These are phyloP conservation scores for Whitmania pigra DNA, from an alignment of 1,140 invertebrate species.

Conservation along the genomic window DNA sequence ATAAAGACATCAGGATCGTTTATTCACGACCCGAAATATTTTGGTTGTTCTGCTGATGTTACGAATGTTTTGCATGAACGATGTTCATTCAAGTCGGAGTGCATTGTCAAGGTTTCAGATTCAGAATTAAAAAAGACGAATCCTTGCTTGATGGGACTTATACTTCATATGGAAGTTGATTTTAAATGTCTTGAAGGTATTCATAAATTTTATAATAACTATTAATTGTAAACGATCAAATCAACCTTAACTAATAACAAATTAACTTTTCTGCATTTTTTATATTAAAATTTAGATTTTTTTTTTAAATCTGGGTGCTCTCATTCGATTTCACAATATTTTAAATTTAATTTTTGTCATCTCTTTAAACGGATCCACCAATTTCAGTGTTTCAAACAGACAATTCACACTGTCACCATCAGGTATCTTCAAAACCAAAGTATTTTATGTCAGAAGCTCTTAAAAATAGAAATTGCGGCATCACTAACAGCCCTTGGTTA, in stretches of 20 bases:
- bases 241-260: no score
- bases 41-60: slow-evolving; percentile 20
- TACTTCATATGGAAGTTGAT: neutral
- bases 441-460: no score
- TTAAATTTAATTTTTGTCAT: no score
- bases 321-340: no score
- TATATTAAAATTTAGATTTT: no score
- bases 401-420: no score
- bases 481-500: neutral
- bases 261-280: no score
- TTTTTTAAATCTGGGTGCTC: no score
- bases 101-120: neutral
- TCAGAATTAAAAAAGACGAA: neutral
- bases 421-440: no score
- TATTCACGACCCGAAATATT: slow-evolving; percentile 5
- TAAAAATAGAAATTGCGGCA: neutral
- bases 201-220: neutral
- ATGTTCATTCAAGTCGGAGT: neutral
- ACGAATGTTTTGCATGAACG: neutral
- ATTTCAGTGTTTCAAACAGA: no score
- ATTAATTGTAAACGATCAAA: no score
- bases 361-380: no score
- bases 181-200: neutral
- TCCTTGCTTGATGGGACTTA: slow-evolving; percentile 2
- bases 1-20: neutral